phyloP scores from a whole-genome alignment of 1,140 invertebrate genomes.

The Pseudomyrmex cubaensis region DNA sequence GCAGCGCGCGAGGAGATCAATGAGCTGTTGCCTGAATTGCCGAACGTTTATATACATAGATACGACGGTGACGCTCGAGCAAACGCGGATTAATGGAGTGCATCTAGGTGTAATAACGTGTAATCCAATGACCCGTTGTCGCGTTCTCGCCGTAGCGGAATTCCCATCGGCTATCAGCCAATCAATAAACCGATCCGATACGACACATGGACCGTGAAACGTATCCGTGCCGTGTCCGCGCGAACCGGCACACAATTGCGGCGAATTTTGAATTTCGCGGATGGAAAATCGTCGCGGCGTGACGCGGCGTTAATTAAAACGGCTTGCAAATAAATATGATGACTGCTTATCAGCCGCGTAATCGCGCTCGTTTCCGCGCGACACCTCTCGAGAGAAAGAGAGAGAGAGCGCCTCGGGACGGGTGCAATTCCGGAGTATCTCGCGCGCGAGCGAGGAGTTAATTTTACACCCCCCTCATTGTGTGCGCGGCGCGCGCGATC shows the following conservation, averaged over 20 bases:
- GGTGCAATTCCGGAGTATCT: constrained; percentile 66
- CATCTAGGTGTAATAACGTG: constrained; percentile 43
- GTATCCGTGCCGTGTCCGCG: neutral
- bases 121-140: constrained; percentile 57
- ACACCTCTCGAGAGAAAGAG: neutral
- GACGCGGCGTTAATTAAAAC: constrained; percentile 19
- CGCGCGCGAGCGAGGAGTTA: constrained; percentile 60
- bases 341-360: constrained; percentile 51
- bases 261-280: too few relatives aligned
- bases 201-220: neutral
- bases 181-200: constrained; percentile 50
- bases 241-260: neutral
- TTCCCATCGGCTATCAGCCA: constrained; percentile 36
- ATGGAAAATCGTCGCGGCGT: neutral
- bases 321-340: neutral
- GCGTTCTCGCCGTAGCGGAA: constrained; percentile 53
- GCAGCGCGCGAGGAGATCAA: constrained; percentile 18
- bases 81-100: constrained; percentile 44
- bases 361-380: constrained; percentile 14
- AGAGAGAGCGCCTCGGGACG: neutral
- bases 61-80: neutral
- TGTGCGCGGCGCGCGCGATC: neutral
- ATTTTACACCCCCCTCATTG: constrained; percentile 58
- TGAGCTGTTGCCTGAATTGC: constrained; percentile 24
- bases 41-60: constrained; percentile 20